Conservation (phyloP, 1,140 invertebrate genomes). For the Aricia agestis region DNA sequence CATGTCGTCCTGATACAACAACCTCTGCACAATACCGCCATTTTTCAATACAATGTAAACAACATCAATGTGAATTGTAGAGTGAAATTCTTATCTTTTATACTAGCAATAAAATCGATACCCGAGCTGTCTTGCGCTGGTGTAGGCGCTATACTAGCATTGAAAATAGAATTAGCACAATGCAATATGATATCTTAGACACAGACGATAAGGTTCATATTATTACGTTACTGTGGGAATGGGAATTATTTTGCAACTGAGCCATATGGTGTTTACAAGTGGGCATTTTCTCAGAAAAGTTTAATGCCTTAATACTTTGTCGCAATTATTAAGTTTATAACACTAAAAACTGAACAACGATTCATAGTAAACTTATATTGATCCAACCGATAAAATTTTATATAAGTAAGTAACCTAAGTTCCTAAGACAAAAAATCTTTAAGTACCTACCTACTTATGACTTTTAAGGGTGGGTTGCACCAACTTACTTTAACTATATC, state of each 20-base stretch:
- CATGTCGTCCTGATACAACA: too few species aligned
- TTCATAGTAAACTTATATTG: background rate
- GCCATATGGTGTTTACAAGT: constrained; percentile 24
- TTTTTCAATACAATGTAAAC: background rate
- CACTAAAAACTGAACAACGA: background rate
- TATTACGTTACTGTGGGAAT: constrained; percentile 1
- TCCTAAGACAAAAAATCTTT: too few species aligned
- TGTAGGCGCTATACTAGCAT: constrained; percentile 30
- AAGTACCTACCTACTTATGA: too few species aligned
- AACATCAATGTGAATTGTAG: background rate
- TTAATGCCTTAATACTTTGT: constrained; percentile 3
- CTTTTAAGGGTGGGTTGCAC: too few species aligned
- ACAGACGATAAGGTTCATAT: constrained; percentile 15
- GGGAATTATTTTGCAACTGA: constrained; percentile 22
- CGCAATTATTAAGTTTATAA: background rate
- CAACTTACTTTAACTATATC: too few species aligned
- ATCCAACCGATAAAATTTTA: too few species aligned
- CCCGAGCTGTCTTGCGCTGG: constrained; percentile 29
- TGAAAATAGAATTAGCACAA: constrained; percentile 18
- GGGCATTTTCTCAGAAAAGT: constrained; percentile 6
- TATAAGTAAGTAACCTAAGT: too few species aligned
- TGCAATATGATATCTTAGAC: constrained; percentile 18
- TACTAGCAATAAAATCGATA: constrained; percentile 13
- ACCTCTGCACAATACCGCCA: too few species aligned
- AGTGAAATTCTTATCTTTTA: background rate